These are phyloP conservation scores for Lithosia quadra DNA, from an alignment of 2,888 invertebrate species.

Conservation along the genomic window DNA sequence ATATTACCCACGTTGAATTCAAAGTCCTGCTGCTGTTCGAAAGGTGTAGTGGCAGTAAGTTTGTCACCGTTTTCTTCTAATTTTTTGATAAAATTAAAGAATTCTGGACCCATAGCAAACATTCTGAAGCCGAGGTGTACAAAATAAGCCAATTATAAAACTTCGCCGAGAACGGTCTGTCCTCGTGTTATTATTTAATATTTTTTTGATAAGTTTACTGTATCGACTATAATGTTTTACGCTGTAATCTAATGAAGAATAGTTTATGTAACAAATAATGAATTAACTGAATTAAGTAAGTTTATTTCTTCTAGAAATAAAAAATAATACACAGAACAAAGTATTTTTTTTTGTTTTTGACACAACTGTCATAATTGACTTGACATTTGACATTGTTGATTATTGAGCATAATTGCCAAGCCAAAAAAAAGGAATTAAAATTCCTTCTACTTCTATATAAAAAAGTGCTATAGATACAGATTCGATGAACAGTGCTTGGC, in stretches of 20 bases:
- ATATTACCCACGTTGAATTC: constrained; percentile 72
- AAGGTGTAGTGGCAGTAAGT: constrained; percentile 62
- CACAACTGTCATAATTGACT: not conserved
- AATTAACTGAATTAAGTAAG: not conserved
- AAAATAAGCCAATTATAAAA: not conserved
- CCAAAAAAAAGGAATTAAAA: no score
- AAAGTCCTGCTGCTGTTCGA: constrained; percentile 74
- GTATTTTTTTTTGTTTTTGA: not conserved
- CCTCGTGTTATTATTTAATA: not conserved
- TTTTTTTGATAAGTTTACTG: not conserved
- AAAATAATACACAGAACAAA: not conserved
- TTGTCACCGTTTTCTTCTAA: constrained; percentile 81
- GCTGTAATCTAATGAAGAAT: not conserved
- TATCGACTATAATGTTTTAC: not conserved
- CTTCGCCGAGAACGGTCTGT: not conserved
- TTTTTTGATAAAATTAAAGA: constrained; percentile 75
- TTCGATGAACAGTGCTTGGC: no score
- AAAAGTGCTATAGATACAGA: no score
- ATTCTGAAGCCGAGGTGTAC: constrained; percentile 46
- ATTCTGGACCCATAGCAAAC: constrained; percentile 77
- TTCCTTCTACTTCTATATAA: no score
- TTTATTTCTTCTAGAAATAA: not conserved
- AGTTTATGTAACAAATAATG: not conserved
- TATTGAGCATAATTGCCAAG: no score
- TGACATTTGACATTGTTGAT: not conserved